Conservation (phyloP, 53 echinoderm and acorn worm genomes). For the Hippasteria phrygiana region DNA sequence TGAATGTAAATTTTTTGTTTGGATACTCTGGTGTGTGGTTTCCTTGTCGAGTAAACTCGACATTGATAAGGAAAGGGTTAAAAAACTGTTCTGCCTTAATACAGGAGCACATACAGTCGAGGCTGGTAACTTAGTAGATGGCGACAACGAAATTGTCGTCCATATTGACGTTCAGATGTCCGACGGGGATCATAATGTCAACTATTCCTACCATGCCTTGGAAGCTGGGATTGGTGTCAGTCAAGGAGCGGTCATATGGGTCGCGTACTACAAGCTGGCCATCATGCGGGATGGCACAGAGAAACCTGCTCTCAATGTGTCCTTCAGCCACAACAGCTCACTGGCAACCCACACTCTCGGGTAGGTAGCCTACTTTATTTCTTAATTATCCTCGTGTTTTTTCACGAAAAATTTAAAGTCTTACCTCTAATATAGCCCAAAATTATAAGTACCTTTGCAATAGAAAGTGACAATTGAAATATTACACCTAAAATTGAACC, state of each 20-base stretch:
- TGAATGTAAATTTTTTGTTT: too few species aligned
- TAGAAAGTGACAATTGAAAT: too few species aligned
- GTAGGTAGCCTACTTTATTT: too few species aligned
- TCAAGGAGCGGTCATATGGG: slow-evolving; percentile 57
- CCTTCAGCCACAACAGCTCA: slow-evolving; percentile 11
- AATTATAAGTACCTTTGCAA: too few species aligned
- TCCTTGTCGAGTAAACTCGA: too few species aligned
- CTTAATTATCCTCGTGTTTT: too few species aligned
- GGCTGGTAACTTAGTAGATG: not conserved
- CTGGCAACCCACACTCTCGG: slow-evolving; percentile 1
- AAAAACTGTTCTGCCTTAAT: too few species aligned
- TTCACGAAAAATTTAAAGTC: too few species aligned
- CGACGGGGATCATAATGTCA: slow-evolving; percentile 48
- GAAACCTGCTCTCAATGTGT: slow-evolving; percentile 37
- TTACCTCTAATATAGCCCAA: too few species aligned
- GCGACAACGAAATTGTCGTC: slow-evolving; percentile 58
- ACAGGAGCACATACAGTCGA: slow-evolving; percentile 9
- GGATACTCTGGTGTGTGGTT: too few species aligned
- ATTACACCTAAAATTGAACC: too few species aligned
- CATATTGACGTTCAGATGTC: slow-evolving; percentile 67
- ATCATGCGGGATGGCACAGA: slow-evolving; percentile 64
- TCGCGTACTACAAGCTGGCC: slow-evolving; percentile 46
- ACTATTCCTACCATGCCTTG: slow-evolving; percentile 39
- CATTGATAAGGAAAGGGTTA: too few species aligned
- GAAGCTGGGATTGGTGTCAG: slow-evolving; percentile 46